Conservation (phyloP, 2,113 vertebrate genomes). For the Nymphicus hollandicus region DNA sequence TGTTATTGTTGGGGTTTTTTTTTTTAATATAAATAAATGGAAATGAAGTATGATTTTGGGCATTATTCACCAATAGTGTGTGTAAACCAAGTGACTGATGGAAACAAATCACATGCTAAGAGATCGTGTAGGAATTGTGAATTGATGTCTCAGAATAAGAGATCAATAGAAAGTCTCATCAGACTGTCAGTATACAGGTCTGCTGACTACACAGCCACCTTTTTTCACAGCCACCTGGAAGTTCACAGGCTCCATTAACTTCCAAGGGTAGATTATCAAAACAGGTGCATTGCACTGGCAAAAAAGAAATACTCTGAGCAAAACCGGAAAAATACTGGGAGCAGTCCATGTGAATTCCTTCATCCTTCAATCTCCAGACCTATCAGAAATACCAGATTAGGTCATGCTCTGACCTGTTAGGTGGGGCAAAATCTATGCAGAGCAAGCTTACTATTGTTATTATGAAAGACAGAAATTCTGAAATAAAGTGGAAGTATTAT, state of each 20-base stretch:
- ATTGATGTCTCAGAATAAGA: background rate
- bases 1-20: background rate
- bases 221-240: slow-evolving; percentile 16
- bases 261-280: slow-evolving; percentile 12
- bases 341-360: background rate
- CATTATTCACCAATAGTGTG: background rate
- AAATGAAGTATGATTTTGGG: background rate
- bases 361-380: background rate
- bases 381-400: background rate
- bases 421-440: background rate
- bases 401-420: background rate
- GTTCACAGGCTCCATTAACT: slow-evolving; percentile 40
- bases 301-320: background rate
- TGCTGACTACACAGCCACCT: background rate
- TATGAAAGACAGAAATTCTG: background rate
- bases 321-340: background rate
- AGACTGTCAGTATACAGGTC: background rate
- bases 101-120: background rate
- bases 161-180: background rate
- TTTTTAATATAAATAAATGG: background rate
- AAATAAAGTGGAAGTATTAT: background rate
- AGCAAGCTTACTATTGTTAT: background rate
- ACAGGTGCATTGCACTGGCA: background rate
- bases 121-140: background rate
- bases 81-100: background rate